Base-by-base conservation (phyloP, 2,888 invertebrate genomes). In the Gisinianus flammeolus region DNA sequence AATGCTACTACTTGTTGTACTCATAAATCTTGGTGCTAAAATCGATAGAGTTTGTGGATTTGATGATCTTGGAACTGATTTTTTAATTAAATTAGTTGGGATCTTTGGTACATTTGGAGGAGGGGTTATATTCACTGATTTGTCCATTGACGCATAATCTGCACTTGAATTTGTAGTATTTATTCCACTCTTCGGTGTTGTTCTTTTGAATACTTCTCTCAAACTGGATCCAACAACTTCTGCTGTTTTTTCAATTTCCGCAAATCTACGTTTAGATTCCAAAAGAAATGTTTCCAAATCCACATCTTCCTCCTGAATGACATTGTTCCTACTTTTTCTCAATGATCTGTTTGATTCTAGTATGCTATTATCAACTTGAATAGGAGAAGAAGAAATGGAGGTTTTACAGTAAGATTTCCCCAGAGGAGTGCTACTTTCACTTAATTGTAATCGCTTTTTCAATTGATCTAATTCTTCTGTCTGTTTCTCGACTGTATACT, bases 401-500 rank as follows among this genome's bases (percentile, higher is more conserved):
- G 5, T 26, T 62, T 62, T 24, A 44, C 12, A 16, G 19, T 44
- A 16, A 16, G 19, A 4, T 26, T 62, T 22, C 26, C 28, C 12
- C 3, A 56, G 8, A 62, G 24, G 16, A 12, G 62, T 5, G 28
- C 5, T 1, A 62, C 8, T 62, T 12, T 26, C 24, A 26, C 26
- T 26, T 2, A 3, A 6, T 35, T 33, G 31, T 28, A 81, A 64
- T 58, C 77, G 74, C 26, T 30, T 76, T 64, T 79, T 76, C 19
- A 83, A 68, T n/a, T 58, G 54, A 35, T 79, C 76, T 6, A 83
- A 80, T 79, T 83, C 83, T 30, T 81, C 82, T 0, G 80, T 73
- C 67, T 83, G 83, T 44, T 79, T 75, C 54, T 83, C 83, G 19
- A 83, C 35, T n/a, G 77, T 72, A 64, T 82, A 81, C 69, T 83